Conservation (phyloP, 2,888 invertebrate species). For the Habroteleia sp. region DNA sequence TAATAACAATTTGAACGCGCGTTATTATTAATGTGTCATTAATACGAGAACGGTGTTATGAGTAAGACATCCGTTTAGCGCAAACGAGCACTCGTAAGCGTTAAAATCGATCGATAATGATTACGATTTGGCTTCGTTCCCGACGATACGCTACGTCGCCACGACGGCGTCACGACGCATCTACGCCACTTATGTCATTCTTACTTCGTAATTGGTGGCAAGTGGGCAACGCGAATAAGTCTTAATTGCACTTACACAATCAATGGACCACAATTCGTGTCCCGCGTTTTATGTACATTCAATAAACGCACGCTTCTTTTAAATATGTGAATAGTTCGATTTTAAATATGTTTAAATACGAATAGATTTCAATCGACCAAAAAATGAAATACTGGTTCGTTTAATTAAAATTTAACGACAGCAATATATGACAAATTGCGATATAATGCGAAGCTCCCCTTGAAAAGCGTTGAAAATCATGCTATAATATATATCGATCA, state of each 20-base stretch:
- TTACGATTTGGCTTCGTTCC: constrained; percentile 48
- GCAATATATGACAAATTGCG: too few species aligned
- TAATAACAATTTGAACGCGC: too few species aligned
- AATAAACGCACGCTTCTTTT: constrained; percentile 9
- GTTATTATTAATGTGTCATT: too few species aligned
- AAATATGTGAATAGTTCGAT: too few species aligned
- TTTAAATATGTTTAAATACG: too few species aligned
- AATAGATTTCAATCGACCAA: too few species aligned
- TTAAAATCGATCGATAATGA: constrained; percentile 40
- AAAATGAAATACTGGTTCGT: too few species aligned
- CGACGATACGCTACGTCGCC: constrained; percentile 39
- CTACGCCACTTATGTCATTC: constrained; percentile 67
- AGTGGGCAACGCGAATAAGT: constrained; percentile 69
- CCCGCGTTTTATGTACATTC: constrained; percentile 19
- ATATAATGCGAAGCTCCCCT: too few species aligned
- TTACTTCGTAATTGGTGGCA: constrained; percentile 70
- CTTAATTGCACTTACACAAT: constrained; percentile 72
- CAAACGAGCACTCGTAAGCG: not conserved
- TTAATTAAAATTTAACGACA: too few species aligned
- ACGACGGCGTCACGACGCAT: constrained; percentile 56
- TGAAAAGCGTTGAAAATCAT: too few species aligned
- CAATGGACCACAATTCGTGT: constrained; percentile 66
- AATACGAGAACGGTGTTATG: too few species aligned
- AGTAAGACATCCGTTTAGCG: constrained; percentile 2
- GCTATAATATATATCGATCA: too few species aligned